Evolutionary conservation across 2,797 vertebrate species (phyloP), one percentile per base, ranked within the genome.

Genomic region (Cebuella pygmaea): DNA sequence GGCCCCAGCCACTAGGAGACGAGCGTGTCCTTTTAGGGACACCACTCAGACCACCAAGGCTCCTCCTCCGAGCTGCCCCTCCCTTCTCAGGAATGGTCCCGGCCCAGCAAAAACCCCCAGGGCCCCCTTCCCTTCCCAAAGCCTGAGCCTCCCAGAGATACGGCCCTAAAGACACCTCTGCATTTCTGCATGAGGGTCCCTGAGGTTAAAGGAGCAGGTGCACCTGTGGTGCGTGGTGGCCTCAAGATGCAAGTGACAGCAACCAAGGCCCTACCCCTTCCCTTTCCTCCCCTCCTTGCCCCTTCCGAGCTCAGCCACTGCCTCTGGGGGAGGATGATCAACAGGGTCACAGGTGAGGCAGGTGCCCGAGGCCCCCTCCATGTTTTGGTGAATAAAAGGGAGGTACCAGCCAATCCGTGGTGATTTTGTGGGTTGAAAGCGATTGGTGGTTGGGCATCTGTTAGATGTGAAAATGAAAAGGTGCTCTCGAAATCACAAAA

Each of bases 331-430:
- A 33, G n/a, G 26, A 10, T 26, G 1, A 82, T 4, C 41, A 24
- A 76, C 26, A 44, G 46, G 27, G 50, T 48, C 36, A 36, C 36
- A 17, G 5, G 26, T 24, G 19, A 67, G 24, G 17, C 15, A 33
- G 46, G 64, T 9, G 7, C 10, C n/a, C 1, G 7, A 0, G 1
- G 1, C 22, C 26, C 7, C 3, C 39, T 2, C 33, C 41, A 20
- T 1, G 9, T 26, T n/a, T 13, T 44, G 46, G 17, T 36, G 59
- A 89, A 55, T 41, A 70, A 13, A 59, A 33, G 14, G 19, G 44
- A 44, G 67, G 39, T 13, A n/a, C 55, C 36, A 61, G 57, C n/a
- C 57, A 19, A 13, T 1, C 70, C 0, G 8, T 7, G 11, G 55
- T 11, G 4, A 46, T 22, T 59, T 44, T 22, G 5, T 26, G 41